These are phyloP conservation scores for Leptopilina myrica DNA, from an alignment of 2,888 invertebrate species.

Conservation along the genomic window DNA sequence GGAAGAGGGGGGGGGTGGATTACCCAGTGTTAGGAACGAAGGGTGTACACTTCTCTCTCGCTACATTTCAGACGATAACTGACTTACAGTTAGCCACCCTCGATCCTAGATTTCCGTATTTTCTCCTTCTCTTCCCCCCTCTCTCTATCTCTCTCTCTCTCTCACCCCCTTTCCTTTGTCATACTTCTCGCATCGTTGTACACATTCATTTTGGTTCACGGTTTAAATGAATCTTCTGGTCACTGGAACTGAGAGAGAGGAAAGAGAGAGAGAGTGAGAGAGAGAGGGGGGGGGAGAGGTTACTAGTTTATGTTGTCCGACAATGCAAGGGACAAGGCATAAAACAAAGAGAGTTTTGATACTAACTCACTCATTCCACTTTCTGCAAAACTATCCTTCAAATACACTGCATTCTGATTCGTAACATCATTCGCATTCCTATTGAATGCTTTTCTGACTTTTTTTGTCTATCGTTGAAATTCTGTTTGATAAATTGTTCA, in stretches of 20 bases:
- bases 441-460: background rate
- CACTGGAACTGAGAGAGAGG: conserved; percentile 23
- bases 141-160: no score
- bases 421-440: conserved; percentile 18
- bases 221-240: conserved; percentile 24
- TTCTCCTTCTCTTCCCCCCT: background rate
- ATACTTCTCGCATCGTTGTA: conserved; percentile 24
- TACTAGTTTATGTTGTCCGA: conserved; percentile 11
- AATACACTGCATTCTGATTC: conserved; percentile 29
- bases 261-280: background rate
- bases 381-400: conserved; percentile 6
- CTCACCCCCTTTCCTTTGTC: conserved; percentile 9
- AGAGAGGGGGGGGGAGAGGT: background rate
- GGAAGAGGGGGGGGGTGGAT: background rate
- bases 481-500: background rate
- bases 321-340: conserved; percentile 37
- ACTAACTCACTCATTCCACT: background rate
- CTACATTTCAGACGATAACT: conserved; percentile 28
- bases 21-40: background rate
- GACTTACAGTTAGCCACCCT: conserved; percentile 24
- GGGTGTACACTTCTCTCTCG: background rate
- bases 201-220: conserved; percentile 7
- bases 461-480: background rate
- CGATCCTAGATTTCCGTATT: background rate
- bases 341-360: conserved; percentile 29